Evolutionary conservation across 2,888 invertebrate genomes (phyloP).

Genomic region (Sclerodermus sp.): DNA sequence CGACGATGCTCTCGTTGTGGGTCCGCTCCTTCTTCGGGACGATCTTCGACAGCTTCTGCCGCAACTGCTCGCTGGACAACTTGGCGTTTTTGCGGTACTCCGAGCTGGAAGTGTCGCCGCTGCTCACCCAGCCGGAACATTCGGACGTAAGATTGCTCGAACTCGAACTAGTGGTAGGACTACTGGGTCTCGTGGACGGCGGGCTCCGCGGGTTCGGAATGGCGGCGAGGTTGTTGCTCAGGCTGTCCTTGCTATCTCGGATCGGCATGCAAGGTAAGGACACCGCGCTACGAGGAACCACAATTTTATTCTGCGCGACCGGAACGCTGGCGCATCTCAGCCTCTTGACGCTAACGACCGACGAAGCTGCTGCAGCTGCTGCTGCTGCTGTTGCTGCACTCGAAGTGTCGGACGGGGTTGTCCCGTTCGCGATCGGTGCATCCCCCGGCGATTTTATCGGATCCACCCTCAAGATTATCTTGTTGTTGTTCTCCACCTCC

Average conservation of each 20-base stretch:
- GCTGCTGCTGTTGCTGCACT: constrained; percentile 17
- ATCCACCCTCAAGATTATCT: constrained; percentile 41
- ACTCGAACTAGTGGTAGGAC: constrained; percentile 61
- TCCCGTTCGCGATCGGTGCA: constrained; percentile 27
- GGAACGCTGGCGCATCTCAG: constrained; percentile 54
- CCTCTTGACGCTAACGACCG: constrained; percentile 41
- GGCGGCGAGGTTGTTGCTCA: constrained; percentile 41
- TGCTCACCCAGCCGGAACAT: constrained; percentile 87
- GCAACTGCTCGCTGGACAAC: constrained; percentile 66
- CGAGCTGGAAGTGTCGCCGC: constrained; percentile 61
- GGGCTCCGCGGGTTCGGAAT: constrained; percentile 46
- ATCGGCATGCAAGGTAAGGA: constrained; percentile 55
- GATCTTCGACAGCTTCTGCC: constrained; percentile 68
- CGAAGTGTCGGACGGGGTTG: constrained; percentile 24
- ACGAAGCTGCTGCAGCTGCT: too few species aligned
- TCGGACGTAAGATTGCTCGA: constrained; percentile 72
- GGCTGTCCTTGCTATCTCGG: constrained; percentile 48
- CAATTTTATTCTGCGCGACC: constrained; percentile 48
- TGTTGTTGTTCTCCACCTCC: constrained; percentile 46
- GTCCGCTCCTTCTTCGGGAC: constrained; percentile 46
- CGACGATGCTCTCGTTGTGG: constrained; percentile 44
- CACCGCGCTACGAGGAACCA: constrained; percentile 52
- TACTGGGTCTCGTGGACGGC: constrained; percentile 46
- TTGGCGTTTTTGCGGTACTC: constrained; percentile 45
- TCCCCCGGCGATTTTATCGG: constrained; percentile 35